A percentile compares a stretch with the other conserved stretches of the same genome.
These are phyloP conservation scores for Drosophila melanogaster DNA, from an alignment of 1,140 invertebrate genomes.

Conservation along the genomic window Release_6_plus_ISO1_MT NC_004354.4:7821501-7822000, in stretches of 20 bases:
- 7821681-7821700: no score
- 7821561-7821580: no score
- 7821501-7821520: no score
- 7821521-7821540: no score
- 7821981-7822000: constrained; percentile 72
- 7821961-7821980: constrained; percentile 42
- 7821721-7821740: no score
- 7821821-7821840: constrained; percentile 33
- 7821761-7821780: constrained; percentile 5
- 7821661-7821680: no score
- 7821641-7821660: no score
- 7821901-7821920: not conserved
- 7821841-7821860: constrained; percentile 44
- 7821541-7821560: no score
- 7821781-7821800: not conserved
- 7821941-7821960: not conserved
- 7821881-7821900: constrained; percentile 35
- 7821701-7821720: no score
- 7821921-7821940: constrained; percentile 1
- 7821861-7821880: constrained; percentile 49
- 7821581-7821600: no score
- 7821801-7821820: constrained; percentile 42
- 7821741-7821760: constrained; percentile 1
- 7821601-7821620: no score
- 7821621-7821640: no score